Evolutionary conservation across 2,113 vertebrate genomes (phyloP).

Genomic region (Monopterus albus): DNA sequence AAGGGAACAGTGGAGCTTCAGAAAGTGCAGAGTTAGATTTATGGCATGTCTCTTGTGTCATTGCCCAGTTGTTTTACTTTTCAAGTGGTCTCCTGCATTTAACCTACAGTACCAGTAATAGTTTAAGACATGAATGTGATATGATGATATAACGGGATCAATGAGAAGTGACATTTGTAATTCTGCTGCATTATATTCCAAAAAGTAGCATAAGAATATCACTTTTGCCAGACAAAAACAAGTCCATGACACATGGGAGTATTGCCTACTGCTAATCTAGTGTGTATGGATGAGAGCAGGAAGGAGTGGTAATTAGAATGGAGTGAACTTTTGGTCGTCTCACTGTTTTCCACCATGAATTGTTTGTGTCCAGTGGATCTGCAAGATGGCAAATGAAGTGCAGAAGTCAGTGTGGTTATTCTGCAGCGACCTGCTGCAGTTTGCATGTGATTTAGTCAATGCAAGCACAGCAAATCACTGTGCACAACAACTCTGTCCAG

Average conservation of each 20-base stretch:
- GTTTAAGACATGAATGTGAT: background rate
- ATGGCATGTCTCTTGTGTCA: background rate
- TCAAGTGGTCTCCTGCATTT: constrained; percentile 6
- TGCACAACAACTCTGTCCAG: constrained; percentile 1
- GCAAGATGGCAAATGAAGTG: background rate
- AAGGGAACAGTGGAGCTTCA: constrained; percentile 3
- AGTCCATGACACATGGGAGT: constrained; percentile 24
- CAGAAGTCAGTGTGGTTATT: constrained; percentile 10
- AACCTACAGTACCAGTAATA: background rate
- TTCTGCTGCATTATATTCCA: constrained; percentile 12
- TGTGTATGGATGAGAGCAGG: background rate
- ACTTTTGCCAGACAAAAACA: constrained; percentile 29
- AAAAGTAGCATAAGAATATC: constrained; percentile 24
- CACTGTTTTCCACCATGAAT: constrained; percentile 1
- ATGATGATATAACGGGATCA: background rate
- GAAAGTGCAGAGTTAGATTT: constrained; percentile 9
- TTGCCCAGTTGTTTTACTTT: constrained; percentile 1
- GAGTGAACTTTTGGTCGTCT: constrained; percentile 29
- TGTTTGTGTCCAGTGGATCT: background rate
- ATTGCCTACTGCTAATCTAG: constrained; percentile 10
- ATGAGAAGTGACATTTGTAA: background rate
- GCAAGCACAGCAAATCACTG: constrained; percentile 35
- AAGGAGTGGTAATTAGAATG: constrained; percentile 8
- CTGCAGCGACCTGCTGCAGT: constrained; percentile 21
- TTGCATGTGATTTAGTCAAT: constrained; percentile 39